Evolutionary conservation across 2,888 invertebrate genomes (phyloP).

Genomic region (Caenorhabditis sp.): DNA sequence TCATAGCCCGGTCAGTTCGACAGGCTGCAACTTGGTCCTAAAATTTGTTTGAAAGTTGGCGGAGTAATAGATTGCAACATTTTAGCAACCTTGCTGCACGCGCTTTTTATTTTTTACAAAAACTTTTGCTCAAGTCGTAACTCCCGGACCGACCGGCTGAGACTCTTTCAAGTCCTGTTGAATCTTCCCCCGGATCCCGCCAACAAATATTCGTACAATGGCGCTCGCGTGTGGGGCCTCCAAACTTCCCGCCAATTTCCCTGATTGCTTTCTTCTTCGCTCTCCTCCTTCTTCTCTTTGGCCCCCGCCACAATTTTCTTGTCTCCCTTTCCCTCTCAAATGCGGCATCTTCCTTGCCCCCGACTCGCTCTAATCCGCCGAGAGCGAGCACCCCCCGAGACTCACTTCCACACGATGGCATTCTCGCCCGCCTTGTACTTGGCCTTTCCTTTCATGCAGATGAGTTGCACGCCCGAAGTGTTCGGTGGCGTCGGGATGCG

Average conservation of each 20-base stretch:
- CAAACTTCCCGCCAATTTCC: conserved; percentile 5
- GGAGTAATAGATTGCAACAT: too few relatives aligned
- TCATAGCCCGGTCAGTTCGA: too few relatives aligned
- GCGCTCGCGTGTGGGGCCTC: background rate
- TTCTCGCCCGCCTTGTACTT: conserved; percentile 99
- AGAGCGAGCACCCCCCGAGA: conserved; percentile 9
- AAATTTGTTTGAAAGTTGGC: too few relatives aligned
- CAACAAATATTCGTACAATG: background rate
- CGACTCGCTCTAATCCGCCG: conserved; percentile 31
- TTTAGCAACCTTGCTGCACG: too few relatives aligned
- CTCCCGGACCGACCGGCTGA: too few relatives aligned
- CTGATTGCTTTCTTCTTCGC: conserved; percentile 25
- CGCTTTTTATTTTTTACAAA: too few relatives aligned
- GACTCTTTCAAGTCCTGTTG: too few relatives aligned
- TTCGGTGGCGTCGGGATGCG: conserved; percentile 98
- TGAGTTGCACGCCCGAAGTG: conserved; percentile 97
- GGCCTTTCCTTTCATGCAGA: conserved; percentile 97
- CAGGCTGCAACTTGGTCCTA: too few relatives aligned
- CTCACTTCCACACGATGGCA: conserved; percentile 95
- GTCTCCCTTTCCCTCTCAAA: background rate
- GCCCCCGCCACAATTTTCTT: conserved; percentile 2
- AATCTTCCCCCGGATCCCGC: too few relatives aligned
- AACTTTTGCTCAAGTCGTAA: too few relatives aligned
- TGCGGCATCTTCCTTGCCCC: background rate
- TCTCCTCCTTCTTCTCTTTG: conserved; percentile 1